Conservation (phyloP, 2,888 invertebrate genomes). For the Poecilus cupreus region DNA sequence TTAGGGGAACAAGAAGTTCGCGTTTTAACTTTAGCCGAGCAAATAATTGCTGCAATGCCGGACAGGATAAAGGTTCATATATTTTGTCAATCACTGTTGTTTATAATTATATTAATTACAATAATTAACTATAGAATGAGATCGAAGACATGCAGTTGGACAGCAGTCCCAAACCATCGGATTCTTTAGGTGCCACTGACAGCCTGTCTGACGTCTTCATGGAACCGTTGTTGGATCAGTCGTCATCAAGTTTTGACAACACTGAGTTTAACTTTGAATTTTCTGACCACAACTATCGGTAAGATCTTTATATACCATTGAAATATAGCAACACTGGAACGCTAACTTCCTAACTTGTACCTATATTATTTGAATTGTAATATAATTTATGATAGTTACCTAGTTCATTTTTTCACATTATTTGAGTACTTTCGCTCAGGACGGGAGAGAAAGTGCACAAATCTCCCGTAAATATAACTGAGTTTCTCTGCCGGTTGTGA, state of each 20-base stretch:
- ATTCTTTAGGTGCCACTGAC: slow-evolving; percentile 71
- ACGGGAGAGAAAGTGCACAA: too few species aligned
- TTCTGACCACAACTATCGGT: slow-evolving; percentile 88
- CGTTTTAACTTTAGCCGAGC: slow-evolving; percentile 95
- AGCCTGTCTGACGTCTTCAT: slow-evolving; percentile 81
- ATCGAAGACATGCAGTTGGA: slow-evolving; percentile 82
- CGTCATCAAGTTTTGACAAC: slow-evolving; percentile 79
- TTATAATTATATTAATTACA: neutral
- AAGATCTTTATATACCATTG: slow-evolving; percentile 18
- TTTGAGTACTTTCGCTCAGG: too few species aligned
- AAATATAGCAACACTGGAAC: too few species aligned
- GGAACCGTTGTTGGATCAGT: slow-evolving; percentile 83
- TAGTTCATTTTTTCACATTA: too few species aligned
- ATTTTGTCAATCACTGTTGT: neutral
- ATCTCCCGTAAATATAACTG: too few species aligned
- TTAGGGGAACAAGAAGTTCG: slow-evolving; percentile 94
- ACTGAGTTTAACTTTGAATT: slow-evolving; percentile 88
- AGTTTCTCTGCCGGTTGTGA: too few species aligned
- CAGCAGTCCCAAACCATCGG: slow-evolving; percentile 76
- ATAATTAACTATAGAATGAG: slow-evolving; percentile 77
- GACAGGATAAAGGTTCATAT: slow-evolving; percentile 91
- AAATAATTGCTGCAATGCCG: slow-evolving; percentile 98
- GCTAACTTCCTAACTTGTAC: too few species aligned
- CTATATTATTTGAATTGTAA: too few species aligned
- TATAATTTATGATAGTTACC: too few species aligned